These are phyloP conservation scores for Diabrotica virgifera DNA, from an alignment of 1,140 invertebrate species.

Conservation along the genomic window DNA sequence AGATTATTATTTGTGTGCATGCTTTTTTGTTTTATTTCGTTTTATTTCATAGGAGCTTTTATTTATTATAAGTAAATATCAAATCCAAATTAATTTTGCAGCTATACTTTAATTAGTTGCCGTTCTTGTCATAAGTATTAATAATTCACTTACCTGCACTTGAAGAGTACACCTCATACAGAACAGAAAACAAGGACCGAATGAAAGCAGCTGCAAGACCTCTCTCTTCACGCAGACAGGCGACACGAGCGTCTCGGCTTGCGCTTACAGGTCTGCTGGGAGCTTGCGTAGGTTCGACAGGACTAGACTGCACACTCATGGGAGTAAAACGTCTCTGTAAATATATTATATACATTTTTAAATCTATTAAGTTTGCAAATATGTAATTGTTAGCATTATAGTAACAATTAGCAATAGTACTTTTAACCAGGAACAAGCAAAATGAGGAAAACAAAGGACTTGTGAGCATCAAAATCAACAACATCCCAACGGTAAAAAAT, in stretches of 20 bases:
- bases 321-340: constrained; percentile 66
- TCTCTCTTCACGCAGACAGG: constrained; percentile 62
- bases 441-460: background rate
- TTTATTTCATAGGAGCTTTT: no score
- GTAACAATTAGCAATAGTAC: no score
- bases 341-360: no score
- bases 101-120: no score
- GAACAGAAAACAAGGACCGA: constrained; percentile 82
- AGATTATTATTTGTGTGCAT: no score
- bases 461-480: no score
- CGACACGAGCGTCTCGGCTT: constrained; percentile 55
- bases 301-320: constrained; percentile 35
- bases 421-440: background rate
- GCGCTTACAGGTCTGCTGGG: constrained; percentile 35
- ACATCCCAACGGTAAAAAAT: no score
- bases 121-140: no score
- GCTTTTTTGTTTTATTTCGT: no score
- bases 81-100: no score
- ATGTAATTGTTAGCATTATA: background rate
- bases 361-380: constrained; percentile 36
- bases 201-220: constrained; percentile 77
- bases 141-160: constrained; percentile 63
- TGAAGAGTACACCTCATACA: constrained; percentile 96
- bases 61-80: no score
- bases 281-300: constrained; percentile 32